Base-by-base conservation (phyloP, 1,140 invertebrate species). In the Sminthurides bifidus region DNA sequence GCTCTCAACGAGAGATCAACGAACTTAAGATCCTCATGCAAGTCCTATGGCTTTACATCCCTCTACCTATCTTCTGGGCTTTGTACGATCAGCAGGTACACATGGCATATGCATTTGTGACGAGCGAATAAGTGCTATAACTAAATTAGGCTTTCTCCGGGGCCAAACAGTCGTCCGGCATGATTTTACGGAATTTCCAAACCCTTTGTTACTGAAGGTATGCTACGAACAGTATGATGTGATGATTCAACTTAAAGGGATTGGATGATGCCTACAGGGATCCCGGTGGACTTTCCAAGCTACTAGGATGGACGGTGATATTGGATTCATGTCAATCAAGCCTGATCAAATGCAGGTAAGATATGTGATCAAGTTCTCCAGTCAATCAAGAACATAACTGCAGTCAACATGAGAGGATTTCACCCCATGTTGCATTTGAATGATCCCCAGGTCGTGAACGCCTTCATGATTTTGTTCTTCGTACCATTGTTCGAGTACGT, bases 401-500 rank as follows among this genome's bases (percentile, higher is more conserved):
- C 21, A 43, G 6, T 43, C 21, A 10, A 43, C 40, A 43, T n/a
- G 14, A 6, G 8, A 12, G 6, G 8, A 43, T 6, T 43, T 43
- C 21, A 43, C 21, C 19, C 6, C 6, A n/a, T 37, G 12, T 37
- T 12, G 17, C 17, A 37, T 17, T 37, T 37, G 12, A 35, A 52
- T 8, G 17, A 43, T 3, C 35, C 40, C 30, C 44, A 75, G 63
- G 69, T 87, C 0, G 66, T 93, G 1, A 93, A 92, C 69, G 87
- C 92, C 0, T 66, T 95, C 0, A 72, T 92, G 2, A 89, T 95
- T 45, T 67, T 98, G 0, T 66, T 81, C 0, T 79, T 94, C 38
- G 92, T 96, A 64, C 91, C 92, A 0, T 43, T 95, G 0, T 92
- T 92, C 68, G 84, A 94, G 62, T 79, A 70, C 35, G 30, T 71